Evolutionary conservation across 2,888 invertebrate genomes (phyloP).

Genomic region (Volucella inanis): DNA sequence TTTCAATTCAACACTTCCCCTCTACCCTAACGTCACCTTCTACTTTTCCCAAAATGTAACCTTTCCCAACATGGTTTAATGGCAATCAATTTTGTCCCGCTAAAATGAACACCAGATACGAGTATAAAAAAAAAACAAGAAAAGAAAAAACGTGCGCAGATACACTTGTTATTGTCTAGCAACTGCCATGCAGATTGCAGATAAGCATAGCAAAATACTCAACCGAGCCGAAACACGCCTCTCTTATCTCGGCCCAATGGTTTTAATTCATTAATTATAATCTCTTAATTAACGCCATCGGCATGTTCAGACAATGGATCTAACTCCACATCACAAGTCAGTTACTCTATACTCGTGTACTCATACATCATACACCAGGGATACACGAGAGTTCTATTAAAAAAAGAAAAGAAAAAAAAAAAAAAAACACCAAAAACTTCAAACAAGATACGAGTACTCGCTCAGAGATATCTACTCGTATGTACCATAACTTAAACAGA

Average conservation of each 20-base stretch:
- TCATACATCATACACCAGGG: not conserved
- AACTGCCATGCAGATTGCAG: conserved; percentile 64
- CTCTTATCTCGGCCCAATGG: conserved; percentile 62
- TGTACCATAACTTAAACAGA: not conserved
- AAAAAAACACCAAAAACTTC: conserved; percentile 31
- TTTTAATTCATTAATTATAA: conserved; percentile 72
- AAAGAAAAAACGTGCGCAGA: conserved; percentile 45
- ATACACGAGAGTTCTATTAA: conserved; percentile 4
- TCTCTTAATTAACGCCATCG: conserved; percentile 75
- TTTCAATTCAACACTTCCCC: not conserved
- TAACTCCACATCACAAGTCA: conserved; percentile 42
- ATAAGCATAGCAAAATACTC: conserved; percentile 61
- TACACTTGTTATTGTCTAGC: conserved; percentile 66
- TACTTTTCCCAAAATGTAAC: conserved; percentile 36
- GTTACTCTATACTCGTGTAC: conserved; percentile 20
- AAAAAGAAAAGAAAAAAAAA: conserved; percentile 36
- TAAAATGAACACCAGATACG: not conserved
- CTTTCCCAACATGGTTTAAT: conserved; percentile 39
- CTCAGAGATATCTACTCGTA: not conserved
- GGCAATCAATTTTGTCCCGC: conserved; percentile 21
- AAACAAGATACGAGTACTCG: not conserved
- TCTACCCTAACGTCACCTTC: not conserved
- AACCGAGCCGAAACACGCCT: conserved; percentile 66
- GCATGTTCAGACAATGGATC: conserved; percentile 72
- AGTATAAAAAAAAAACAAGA: too few relatives aligned